Conservation (phyloP, 1,140 invertebrate species). For the Oppia nitens region DNA sequence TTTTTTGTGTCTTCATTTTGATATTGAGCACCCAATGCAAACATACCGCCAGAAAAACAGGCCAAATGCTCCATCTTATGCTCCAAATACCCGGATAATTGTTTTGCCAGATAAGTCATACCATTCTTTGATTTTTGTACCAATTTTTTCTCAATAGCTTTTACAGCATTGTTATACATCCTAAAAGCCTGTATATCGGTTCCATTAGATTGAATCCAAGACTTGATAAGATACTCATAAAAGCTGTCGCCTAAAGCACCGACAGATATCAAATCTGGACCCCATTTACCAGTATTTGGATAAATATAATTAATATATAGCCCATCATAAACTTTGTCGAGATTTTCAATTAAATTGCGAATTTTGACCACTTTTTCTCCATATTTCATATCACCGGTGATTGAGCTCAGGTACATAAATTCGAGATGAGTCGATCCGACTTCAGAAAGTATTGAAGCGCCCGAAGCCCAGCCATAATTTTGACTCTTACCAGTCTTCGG, state of each 20-base stretch:
- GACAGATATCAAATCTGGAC: slow-evolving; percentile 54
- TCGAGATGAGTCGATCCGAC: slow-evolving; percentile 92
- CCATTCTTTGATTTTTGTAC: slow-evolving; percentile 51
- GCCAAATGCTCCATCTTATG: slow-evolving; percentile 98
- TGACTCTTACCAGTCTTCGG: slow-evolving; percentile 56
- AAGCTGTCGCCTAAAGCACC: slow-evolving; percentile 95
- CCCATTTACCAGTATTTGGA: slow-evolving; percentile 82
- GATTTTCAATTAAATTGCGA: slow-evolving; percentile 51
- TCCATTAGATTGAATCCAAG: slow-evolving; percentile 73
- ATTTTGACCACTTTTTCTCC: slow-evolving; percentile 60
- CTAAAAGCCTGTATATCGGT: slow-evolving; percentile 60
- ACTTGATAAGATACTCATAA: slow-evolving; percentile 94
- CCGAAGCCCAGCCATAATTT: slow-evolving; percentile 86
- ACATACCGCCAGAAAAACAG: slow-evolving; percentile 89
- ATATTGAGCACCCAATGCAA: slow-evolving; percentile 69
- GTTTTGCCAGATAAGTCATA: slow-evolving; percentile 81
- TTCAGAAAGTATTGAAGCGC: slow-evolving; percentile 90
- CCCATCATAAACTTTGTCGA: slow-evolving; percentile 65
- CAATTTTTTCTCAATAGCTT: slow-evolving; percentile 39
- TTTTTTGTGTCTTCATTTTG: slow-evolving; percentile 43
- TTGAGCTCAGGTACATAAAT: slow-evolving; percentile 82
- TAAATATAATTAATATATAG: slow-evolving; percentile 96
- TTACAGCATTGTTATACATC: slow-evolving; percentile 87
- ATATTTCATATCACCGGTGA: slow-evolving; percentile 81
- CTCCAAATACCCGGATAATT: slow-evolving; percentile 78